phyloP scores from a whole-genome alignment of 2,888 invertebrate species.

The Heliconius aoede region DNA sequence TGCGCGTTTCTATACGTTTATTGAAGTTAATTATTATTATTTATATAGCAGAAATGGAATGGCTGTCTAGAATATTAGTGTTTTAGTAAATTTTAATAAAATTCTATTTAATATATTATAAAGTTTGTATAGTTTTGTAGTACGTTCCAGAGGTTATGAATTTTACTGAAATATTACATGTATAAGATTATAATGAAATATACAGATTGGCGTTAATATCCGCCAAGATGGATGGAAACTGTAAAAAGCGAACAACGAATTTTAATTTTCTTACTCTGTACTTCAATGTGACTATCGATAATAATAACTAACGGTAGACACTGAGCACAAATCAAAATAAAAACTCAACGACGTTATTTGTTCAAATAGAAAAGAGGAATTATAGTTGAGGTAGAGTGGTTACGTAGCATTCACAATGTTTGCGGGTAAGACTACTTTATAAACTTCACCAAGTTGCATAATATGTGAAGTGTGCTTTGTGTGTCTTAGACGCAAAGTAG shows the following conservation, averaged over 20 bases:
- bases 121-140: background rate
- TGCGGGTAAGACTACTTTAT: conserved; percentile 17
- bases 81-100: background rate
- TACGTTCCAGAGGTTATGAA: too few species aligned
- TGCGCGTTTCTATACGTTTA: background rate
- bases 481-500: conserved; percentile 6
- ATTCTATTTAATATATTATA: background rate
- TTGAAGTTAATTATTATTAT: conserved; percentile 18
- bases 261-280: too few species aligned
- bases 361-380: conserved; percentile 10
- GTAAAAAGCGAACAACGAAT: too few species aligned
- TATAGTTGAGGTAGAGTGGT: conserved; percentile 13
- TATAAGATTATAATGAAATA: too few species aligned
- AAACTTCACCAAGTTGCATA: conserved; percentile 23
- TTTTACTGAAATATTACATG: too few species aligned
- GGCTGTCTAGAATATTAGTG: background rate
- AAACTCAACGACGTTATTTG: background rate
- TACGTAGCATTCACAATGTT: conserved; percentile 14
- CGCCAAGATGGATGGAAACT: too few species aligned
- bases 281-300: too few species aligned
- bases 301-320: background rate
- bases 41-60: background rate
- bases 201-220: too few species aligned
- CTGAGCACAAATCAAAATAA: background rate
- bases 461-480: conserved; percentile 9